Evolutionary conservation across 2,797 vertebrate species (phyloP).

Genomic region (Rhabdomys pumilio): DNA sequence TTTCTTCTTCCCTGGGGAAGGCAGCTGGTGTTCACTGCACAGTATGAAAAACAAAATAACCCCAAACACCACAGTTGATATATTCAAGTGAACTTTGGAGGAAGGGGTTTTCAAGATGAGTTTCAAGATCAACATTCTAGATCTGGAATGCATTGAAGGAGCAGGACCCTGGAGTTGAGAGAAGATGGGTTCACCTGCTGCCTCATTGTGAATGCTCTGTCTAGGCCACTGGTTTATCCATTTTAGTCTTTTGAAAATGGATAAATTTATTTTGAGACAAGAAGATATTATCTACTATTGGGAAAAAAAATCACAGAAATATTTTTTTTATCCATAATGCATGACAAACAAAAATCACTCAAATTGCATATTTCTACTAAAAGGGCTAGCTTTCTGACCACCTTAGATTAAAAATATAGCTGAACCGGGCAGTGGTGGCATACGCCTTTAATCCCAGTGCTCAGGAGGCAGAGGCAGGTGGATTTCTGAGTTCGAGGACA

Average conservation of each 20-base stretch:
- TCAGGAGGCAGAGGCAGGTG: too few species aligned
- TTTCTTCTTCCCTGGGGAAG: not conserved
- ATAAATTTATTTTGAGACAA: conserved; percentile 80
- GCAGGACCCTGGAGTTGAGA: not conserved
- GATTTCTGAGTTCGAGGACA: too few species aligned
- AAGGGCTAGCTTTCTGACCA: conserved; percentile 67
- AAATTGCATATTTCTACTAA: conserved; percentile 73
- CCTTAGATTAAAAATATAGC: conserved; percentile 74
- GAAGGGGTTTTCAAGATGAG: not conserved
- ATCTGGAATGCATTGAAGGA: not conserved
- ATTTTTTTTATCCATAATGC: conserved; percentile 68
- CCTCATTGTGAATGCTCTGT: not conserved
- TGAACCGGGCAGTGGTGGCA: not conserved
- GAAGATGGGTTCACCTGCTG: not conserved
- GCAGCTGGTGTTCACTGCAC: not conserved
- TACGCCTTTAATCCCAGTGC: too few species aligned
- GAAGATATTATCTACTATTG: conserved; percentile 73
- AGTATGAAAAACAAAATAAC: not conserved
- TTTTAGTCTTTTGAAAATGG: conserved; percentile 80
- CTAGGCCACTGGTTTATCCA: not conserved
- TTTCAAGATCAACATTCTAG: not conserved
- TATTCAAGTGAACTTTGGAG: not conserved
- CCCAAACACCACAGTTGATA: not conserved
- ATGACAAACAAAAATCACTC: conserved; percentile 49
- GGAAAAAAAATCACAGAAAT: conserved; percentile 78